These are phyloP conservation scores for Spongilla lacustris DNA, from an alignment of 37 sponge, comb jelly and placozoan genomes.

Conservation along the genomic window DNA sequence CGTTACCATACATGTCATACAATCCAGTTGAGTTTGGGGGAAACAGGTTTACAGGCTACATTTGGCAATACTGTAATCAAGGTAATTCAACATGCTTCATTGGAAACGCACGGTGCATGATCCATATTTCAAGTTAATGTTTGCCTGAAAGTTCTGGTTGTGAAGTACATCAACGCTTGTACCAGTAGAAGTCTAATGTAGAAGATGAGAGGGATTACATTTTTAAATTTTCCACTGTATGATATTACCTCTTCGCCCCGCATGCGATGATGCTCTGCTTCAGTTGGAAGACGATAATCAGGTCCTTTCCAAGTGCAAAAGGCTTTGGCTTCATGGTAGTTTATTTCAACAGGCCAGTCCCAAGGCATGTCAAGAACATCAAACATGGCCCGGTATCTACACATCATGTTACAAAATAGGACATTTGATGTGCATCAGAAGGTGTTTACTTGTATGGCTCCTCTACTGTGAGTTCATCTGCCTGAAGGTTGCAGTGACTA, in stretches of 20 bases:
- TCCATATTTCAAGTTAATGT: slow-evolving; percentile 69
- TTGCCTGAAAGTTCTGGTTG: slow-evolving; percentile 2
- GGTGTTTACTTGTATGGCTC: background rate
- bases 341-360: slow-evolving; percentile 89
- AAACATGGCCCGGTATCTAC: slow-evolving; percentile 84
- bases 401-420: background rate
- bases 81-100: background rate
- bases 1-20: slow-evolving; percentile 82
- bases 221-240: background rate
- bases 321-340: slow-evolving; percentile 90
- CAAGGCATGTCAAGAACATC: slow-evolving; percentile 79
- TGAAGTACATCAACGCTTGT: slow-evolving; percentile 24
- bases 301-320: slow-evolving; percentile 87
- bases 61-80: background rate
- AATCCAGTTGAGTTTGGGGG: slow-evolving; percentile 62
- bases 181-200: slow-evolving; percentile 2
- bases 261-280: slow-evolving; percentile 83
- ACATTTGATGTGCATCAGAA: background rate
- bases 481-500: slow-evolving; percentile 58
- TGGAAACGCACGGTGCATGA: slow-evolving; percentile 65
- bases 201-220: slow-evolving; percentile 16
- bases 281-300: slow-evolving; percentile 75
- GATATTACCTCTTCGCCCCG: slow-evolving; percentile 40
- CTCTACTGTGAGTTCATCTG: slow-evolving; percentile 8
- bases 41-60: slow-evolving; percentile 73